phyloP scores from a whole-genome alignment of 2,797 vertebrate genomes.

The Chiropotes sagulatus region DNA sequence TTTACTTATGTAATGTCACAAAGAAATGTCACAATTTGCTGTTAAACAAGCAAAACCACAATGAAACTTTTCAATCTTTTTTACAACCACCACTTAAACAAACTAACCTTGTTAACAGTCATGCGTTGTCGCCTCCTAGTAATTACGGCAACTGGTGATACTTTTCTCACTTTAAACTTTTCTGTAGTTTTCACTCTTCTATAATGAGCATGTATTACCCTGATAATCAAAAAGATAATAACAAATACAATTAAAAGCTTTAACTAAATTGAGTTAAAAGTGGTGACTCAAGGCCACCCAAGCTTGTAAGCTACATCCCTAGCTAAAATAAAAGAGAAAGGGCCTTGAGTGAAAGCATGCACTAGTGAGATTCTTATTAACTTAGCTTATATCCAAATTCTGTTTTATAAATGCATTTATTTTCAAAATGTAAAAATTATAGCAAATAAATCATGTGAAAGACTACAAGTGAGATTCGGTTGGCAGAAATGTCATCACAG shows the following conservation, averaged over 20 bases:
- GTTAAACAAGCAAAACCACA: neutral
- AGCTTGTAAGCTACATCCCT: neutral
- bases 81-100: neutral
- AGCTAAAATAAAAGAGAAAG: neutral
- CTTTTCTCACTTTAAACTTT: neutral
- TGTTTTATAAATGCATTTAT: neutral
- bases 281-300: neutral
- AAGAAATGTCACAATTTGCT: neutral
- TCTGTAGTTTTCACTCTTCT: neutral
- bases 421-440: neutral
- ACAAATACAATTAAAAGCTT: conserved; percentile 18
- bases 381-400: neutral
- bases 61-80: neutral
- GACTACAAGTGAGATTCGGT: neutral
- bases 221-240: neutral
- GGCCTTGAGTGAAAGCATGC: neutral
- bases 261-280: neutral
- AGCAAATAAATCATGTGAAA: neutral
- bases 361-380: neutral
- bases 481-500: neutral
- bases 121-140: neutral
- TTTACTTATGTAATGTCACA: neutral
- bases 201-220: neutral
- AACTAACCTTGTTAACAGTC: neutral
- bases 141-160: neutral